These are phyloP conservation scores for Ascidia mentula DNA, from an alignment of 23 tunicate species.

Conservation along the genomic window DNA sequence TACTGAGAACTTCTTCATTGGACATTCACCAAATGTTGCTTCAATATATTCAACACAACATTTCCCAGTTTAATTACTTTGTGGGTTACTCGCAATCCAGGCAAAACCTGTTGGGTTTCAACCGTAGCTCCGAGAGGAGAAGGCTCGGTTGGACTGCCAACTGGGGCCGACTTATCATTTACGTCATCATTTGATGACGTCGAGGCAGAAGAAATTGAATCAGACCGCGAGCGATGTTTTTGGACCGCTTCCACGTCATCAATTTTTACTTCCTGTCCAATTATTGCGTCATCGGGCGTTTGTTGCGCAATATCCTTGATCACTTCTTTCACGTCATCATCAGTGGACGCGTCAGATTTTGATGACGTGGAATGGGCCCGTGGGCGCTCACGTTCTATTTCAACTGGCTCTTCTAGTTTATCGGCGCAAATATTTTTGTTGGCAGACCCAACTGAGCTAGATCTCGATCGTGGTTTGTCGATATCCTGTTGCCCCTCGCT, in stretches of 20 bases:
- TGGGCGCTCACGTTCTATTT: background rate
- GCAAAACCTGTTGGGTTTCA: slow-evolving; percentile 10
- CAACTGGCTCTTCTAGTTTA: background rate
- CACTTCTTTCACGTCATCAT: slow-evolving; percentile 17
- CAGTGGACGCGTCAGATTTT: background rate
- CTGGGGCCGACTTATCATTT: too few species aligned
- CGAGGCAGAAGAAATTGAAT: background rate
- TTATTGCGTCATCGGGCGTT: background rate
- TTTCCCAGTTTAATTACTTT: background rate
- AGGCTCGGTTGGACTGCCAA: background rate
- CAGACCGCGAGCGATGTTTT: background rate
- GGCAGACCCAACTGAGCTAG: background rate
- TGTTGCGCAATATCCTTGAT: background rate
- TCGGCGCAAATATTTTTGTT: background rate
- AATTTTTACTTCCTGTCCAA: background rate
- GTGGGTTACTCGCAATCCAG: background rate
- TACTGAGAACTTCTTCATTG: slow-evolving; percentile 1
- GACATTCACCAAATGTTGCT: slow-evolving; percentile 1
- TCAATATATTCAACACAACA: background rate
- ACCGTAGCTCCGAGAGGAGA: slow-evolving; percentile 18
- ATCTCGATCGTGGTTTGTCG: background rate
- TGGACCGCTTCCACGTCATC: background rate
- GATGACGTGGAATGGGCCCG: background rate
- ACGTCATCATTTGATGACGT: slow-evolving; percentile 8
- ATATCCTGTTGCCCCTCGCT: background rate